These are phyloP conservation scores for Onychorhynchus coronatus DNA, from an alignment of 2,113 vertebrate genomes.

Conservation along the genomic window DNA sequence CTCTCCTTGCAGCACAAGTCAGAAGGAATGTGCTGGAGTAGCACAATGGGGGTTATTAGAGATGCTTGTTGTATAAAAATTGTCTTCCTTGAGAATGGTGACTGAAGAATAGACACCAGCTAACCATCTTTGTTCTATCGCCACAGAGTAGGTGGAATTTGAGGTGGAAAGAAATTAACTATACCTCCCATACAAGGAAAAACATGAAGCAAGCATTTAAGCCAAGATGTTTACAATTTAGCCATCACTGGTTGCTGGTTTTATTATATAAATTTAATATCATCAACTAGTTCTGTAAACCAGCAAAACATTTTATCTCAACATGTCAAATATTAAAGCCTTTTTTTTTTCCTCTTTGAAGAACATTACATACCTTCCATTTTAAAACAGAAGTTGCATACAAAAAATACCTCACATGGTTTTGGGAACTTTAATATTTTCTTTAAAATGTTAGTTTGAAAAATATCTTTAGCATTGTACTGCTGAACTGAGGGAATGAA, in stretches of 20 bases:
- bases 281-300: neutral
- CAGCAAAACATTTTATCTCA: neutral
- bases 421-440: conserved; percentile 21
- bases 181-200: neutral
- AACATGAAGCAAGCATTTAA: neutral
- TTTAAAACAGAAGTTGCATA: neutral
- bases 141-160: neutral
- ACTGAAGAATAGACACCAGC: neutral
- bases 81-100: neutral
- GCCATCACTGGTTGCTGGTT: neutral
- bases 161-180: neutral
- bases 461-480: conserved; percentile 44
- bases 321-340: neutral
- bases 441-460: conserved; percentile 28
- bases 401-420: neutral
- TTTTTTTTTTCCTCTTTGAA: neutral
- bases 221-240: neutral
- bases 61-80: neutral
- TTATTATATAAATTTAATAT: neutral
- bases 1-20: neutral
- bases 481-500: conserved; percentile 29
- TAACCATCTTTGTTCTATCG: neutral
- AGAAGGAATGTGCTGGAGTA: neutral
- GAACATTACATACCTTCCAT: neutral
- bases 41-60: neutral